Conservation (phyloP, 2,113 vertebrate species). For the Apus apus region DNA sequence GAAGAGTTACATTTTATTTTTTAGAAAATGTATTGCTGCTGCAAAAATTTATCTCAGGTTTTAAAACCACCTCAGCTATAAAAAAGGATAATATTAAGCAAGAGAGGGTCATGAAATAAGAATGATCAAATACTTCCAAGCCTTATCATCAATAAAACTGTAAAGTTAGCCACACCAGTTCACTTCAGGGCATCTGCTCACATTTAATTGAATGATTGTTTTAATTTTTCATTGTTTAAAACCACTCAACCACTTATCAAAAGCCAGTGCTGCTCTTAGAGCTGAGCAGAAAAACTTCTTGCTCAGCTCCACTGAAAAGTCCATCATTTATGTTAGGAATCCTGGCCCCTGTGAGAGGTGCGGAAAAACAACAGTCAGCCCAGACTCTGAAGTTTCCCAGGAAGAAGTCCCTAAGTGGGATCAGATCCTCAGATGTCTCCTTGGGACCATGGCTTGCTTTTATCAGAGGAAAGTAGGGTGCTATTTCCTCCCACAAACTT, state of each 20-base stretch:
- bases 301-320: neutral
- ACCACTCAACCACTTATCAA: slow-evolving; percentile 56
- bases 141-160: slow-evolving; percentile 51
- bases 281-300: neutral
- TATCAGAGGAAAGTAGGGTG: neutral
- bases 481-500: neutral
- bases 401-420: neutral
- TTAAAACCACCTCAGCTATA: slow-evolving; percentile 9
- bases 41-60: slow-evolving; percentile 4
- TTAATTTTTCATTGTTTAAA: slow-evolving; percentile 73
- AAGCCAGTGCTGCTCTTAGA: slow-evolving; percentile 9
- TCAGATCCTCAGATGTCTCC: neutral
- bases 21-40: neutral
- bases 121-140: slow-evolving; percentile 46
- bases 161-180: slow-evolving; percentile 45
- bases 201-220: slow-evolving; percentile 64
- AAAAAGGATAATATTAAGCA: slow-evolving; percentile 47
- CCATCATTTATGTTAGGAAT: neutral
- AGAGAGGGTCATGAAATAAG: slow-evolving; percentile 37
- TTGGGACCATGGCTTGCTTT: neutral
- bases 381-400: neutral
- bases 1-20: neutral
- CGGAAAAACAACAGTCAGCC: neutral
- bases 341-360: neutral
- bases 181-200: slow-evolving; percentile 55